Evolutionary conservation across 1,140 invertebrate genomes (phyloP).

Genomic region (Lepidurus packardi): DNA sequence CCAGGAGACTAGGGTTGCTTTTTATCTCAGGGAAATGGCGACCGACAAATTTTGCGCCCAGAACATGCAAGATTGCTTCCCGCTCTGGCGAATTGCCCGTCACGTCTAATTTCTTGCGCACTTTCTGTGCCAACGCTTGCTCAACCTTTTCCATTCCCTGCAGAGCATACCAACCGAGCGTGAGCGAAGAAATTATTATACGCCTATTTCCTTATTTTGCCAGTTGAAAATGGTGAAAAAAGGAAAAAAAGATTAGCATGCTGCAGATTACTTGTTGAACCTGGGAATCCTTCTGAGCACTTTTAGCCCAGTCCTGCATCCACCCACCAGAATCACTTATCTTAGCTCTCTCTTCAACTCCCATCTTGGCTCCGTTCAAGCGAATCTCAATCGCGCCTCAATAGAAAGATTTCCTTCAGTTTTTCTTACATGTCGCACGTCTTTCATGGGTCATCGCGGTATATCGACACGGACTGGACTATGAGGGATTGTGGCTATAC

Average conservation of each 20-base stretch:
- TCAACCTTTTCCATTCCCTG: not conserved
- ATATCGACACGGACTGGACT: not conserved
- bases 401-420: not conserved
- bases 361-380: not conserved
- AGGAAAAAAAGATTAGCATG: not conserved
- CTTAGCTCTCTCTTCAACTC: not conserved
- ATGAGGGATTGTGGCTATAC: not conserved
- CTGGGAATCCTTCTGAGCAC: not conserved
- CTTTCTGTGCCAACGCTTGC: not conserved
- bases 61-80: slow-evolving; percentile 11
- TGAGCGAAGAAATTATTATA: not conserved
- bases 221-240: not conserved
- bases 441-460: not conserved
- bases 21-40: slow-evolving; percentile 9
- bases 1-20: not conserved
- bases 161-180: not conserved
- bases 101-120: slow-evolving; percentile 14
- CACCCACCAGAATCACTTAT: not conserved
- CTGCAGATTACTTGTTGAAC: not conserved
- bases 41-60: slow-evolving; percentile 6
- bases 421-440: not conserved
- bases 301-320: not conserved
- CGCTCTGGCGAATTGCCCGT: slow-evolving; percentile 17
- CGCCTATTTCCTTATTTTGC: not conserved
- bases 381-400: not conserved